Evolutionary conservation across 2,113 vertebrate species (phyloP).

Genomic region (Anthoscopus minutus): DNA sequence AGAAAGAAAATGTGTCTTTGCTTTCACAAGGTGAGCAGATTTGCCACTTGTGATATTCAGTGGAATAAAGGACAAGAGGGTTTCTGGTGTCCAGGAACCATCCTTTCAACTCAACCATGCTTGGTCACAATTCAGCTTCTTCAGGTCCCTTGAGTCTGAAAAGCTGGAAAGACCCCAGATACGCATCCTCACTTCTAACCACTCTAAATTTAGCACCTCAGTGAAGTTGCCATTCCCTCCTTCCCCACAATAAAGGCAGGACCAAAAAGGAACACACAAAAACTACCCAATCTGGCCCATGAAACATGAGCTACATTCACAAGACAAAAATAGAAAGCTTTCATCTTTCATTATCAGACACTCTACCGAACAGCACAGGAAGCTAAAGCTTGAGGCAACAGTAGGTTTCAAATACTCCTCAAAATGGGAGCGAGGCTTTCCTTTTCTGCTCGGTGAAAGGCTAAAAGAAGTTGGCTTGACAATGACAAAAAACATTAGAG

Average conservation of each 20-base stretch:
- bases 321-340: constrained; percentile 56
- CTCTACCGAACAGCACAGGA: not conserved
- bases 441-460: not conserved
- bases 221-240: not conserved
- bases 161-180: not conserved
- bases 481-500: not conserved
- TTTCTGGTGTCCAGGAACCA: not conserved
- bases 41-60: not conserved
- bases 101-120: not conserved
- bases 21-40: not conserved
- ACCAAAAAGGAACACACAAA: constrained; percentile 6
- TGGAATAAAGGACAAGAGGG: not conserved
- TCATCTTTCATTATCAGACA: constrained; percentile 51
- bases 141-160: not conserved
- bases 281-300: constrained; percentile 5
- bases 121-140: not conserved
- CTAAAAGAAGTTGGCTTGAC: not conserved
- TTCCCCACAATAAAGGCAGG: not conserved
- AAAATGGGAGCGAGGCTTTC: not conserved
- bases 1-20: not conserved
- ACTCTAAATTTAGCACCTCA: not conserved
- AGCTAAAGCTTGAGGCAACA: constrained; percentile 36
- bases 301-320: constrained; percentile 25
- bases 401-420: constrained; percentile 16
- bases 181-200: not conserved